These are phyloP conservation scores for Polyodon spathula DNA, from an alignment of 2,113 vertebrate species.

Conservation along the genomic window DNA sequence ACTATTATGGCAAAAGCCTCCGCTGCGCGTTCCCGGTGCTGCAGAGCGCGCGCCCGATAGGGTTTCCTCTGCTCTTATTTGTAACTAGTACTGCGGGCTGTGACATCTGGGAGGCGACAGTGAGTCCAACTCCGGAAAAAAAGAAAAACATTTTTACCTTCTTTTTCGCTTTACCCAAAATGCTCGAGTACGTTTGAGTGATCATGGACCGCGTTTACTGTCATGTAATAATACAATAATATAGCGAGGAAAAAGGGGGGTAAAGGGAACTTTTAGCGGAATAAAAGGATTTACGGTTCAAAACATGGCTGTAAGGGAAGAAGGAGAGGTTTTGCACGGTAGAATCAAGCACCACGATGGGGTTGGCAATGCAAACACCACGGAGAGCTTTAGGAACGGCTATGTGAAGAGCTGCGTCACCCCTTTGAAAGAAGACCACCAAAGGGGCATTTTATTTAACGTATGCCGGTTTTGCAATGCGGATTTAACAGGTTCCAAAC, in stretches of 20 bases:
- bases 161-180: conserved; percentile 56
- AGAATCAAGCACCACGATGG: conserved; percentile 54
- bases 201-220: conserved; percentile 54
- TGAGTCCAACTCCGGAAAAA: conserved; percentile 49
- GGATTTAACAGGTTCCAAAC: conserved; percentile 46
- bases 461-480: conserved; percentile 65
- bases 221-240: conserved; percentile 55
- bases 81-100: conserved; percentile 20
- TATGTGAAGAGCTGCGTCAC: conserved; percentile 91
- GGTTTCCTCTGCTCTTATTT: conserved; percentile 5
- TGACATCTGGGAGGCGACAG: conserved; percentile 56
- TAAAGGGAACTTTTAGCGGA: conserved; percentile 31
- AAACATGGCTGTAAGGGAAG: conserved; percentile 63
- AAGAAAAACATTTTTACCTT: conserved; percentile 60
- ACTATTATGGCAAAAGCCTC: not conserved
- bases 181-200: conserved; percentile 60
- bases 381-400: conserved; percentile 85
- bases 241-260: conserved; percentile 36
- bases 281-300: conserved; percentile 36
- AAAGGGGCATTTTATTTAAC: conserved; percentile 61
- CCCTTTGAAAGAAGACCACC: conserved; percentile 70
- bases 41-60: conserved; percentile 16
- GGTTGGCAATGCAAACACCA: conserved; percentile 53
- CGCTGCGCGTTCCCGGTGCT: not conserved
- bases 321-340: conserved; percentile 54